Base-by-base conservation (phyloP, 1,140 invertebrate genomes). In the Mercenaria mercenaria region DNA sequence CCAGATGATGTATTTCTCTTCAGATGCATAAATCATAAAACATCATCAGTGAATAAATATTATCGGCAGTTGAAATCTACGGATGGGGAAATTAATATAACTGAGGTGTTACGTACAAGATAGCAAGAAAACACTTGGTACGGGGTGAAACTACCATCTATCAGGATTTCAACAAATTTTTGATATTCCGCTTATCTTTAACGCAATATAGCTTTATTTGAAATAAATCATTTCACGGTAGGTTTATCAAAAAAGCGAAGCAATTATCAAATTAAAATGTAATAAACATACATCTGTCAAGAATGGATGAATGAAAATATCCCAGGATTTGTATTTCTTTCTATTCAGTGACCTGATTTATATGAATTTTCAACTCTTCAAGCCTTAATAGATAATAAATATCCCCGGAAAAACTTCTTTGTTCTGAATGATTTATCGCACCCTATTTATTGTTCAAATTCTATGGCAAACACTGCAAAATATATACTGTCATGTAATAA, bases 261-360 rank as follows among this genome's bases (percentile, higher is more conserved):
- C 76, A 52, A 79, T 52, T 79, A 79, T 79, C 47, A 34, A 52
- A 79, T 79, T 52, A 79, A 52, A 79, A 79, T 34, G 76, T 79
- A 79, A 79, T 79, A 79, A 79, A 79, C 76, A 79, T 56, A 52
- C 32, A 23, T 52, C 43, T 79, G 76, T 52, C 43, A 79, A 50
- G 29, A 23, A 23, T 0, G 50, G 32, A 52, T 52, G 20, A 79
- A 56, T 79, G 32, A 79, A 79, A 79, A 52, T 79, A 79, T 26
- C 47, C 67, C 15, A 41, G 0, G 67, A 72, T 34, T 72, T 39
- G 3, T 39, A 11, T 20, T 72, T 39, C 67, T 29, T 37, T n/a
- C 67, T 72, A 23, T 72, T 72, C 67, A 39, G 2, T 72, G 37
- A 37, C 34, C 34, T 72, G 67, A 72, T 72, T 72, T 72, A 72